Conservation (phyloP, 1,140 invertebrate genomes). For the Adoxophyes honmai region DNA sequence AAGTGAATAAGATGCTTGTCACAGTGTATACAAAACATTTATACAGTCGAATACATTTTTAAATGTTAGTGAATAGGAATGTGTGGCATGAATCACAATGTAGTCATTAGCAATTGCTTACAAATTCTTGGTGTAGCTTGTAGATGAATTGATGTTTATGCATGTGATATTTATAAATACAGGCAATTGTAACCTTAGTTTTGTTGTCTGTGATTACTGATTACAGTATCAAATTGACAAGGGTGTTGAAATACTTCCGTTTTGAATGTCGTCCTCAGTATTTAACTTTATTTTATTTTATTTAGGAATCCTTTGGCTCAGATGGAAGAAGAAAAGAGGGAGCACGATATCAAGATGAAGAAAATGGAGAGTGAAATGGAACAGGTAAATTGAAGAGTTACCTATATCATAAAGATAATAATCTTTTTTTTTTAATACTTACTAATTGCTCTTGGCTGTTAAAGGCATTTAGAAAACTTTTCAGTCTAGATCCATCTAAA, state of each 20-base stretch:
- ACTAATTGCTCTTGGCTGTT: too few species aligned
- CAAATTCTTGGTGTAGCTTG: background rate
- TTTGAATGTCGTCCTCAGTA: background rate
- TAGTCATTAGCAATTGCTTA: background rate
- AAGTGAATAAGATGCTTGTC: too few species aligned
- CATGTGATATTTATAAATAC: background rate
- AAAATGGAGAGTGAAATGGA: conserved; percentile 98
- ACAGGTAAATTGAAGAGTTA: conserved; percentile 80
- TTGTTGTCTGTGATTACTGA: background rate
- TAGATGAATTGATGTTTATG: background rate
- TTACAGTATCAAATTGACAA: background rate
- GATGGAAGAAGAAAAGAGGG: conserved; percentile 98
- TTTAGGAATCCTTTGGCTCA: conserved; percentile 96
- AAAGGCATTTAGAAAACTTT: too few species aligned
- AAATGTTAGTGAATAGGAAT: too few species aligned
- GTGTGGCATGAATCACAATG: too few species aligned
- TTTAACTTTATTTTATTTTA: conserved; percentile 43
- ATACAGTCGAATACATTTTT: too few species aligned
- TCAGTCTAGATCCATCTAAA: too few species aligned
- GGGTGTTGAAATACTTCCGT: background rate
- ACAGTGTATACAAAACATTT: too few species aligned
- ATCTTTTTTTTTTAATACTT: too few species aligned
- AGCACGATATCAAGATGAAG: conserved; percentile 97
- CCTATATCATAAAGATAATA: too few species aligned
- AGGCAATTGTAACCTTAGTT: background rate